Percentiles rank a stretch among this genome's conserved stretches.
Evolutionary conservation across 2,113 vertebrate species (phyloP).

Genomic region (Sorex araneus): DNA sequence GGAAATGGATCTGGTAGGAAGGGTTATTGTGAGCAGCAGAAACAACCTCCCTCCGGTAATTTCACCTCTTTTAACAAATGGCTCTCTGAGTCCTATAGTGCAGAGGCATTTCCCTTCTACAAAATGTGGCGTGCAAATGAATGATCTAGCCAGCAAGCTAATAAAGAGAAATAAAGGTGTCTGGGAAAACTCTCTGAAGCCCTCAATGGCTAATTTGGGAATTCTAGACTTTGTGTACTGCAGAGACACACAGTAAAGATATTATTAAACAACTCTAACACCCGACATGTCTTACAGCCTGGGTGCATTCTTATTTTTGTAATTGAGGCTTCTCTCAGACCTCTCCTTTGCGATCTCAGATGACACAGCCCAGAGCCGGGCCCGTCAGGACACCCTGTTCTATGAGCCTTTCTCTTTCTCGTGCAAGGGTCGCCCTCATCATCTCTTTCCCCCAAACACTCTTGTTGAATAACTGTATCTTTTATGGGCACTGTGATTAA

Average conservation of each 20-base stretch:
- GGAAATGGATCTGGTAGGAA: background rate
- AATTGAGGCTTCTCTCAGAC: conserved; percentile 74
- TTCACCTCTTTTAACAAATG: conserved; percentile 42
- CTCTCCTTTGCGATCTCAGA: conserved; percentile 76
- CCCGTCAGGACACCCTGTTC: conserved; percentile 18
- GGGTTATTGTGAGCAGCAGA: background rate
- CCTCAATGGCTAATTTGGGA: conserved; percentile 78
- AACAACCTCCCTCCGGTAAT: conserved; percentile 55
- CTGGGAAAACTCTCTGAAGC: conserved; percentile 75
- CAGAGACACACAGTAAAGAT: conserved; percentile 67
- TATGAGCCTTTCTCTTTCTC: background rate
- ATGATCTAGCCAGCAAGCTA: conserved; percentile 59
- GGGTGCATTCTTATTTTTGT: conserved; percentile 64
- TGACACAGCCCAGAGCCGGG: conserved; percentile 65
- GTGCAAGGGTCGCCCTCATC: background rate
- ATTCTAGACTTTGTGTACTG: conserved; percentile 72
- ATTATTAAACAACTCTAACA: conserved; percentile 76
- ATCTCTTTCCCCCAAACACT: background rate
- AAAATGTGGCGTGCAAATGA: conserved; percentile 42
- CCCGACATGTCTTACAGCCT: background rate
- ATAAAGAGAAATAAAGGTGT: conserved; percentile 64
- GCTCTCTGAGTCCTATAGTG: background rate
- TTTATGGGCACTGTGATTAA: conserved; percentile 34
- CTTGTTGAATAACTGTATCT: conserved; percentile 61
- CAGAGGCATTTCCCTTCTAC: conserved; percentile 52